phyloP scores from a whole-genome alignment of 2,888 invertebrate genomes.

The Caenorhabditis afra region DNA sequence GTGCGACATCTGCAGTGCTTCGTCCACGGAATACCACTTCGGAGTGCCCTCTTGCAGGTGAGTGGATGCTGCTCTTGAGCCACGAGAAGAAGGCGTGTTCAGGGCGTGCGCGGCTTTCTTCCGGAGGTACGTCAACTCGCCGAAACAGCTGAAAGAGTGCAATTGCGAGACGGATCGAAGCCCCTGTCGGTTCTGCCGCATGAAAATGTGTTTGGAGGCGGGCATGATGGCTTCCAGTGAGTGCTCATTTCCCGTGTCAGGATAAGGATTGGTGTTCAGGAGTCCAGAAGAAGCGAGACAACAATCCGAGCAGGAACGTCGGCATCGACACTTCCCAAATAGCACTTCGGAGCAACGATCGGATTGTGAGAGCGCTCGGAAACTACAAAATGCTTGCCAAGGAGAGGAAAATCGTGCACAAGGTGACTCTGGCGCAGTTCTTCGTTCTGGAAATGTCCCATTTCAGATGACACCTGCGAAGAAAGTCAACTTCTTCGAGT shows the following conservation, averaged over 20 bases:
- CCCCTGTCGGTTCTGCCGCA: constrained; percentile 30
- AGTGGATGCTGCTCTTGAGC: neutral
- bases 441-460: too few relatives aligned
- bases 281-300: constrained; percentile 39
- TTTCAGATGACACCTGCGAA: neutral
- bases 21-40: constrained; percentile 18
- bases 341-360: constrained; percentile 20
- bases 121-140: constrained; percentile 34
- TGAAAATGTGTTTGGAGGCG: constrained; percentile 27
- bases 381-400: constrained; percentile 20
- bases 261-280: constrained; percentile 4
- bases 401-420: constrained; percentile 32
- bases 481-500: constrained; percentile 36
- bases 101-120: constrained; percentile 46
- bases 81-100: neutral
- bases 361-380: constrained; percentile 27
- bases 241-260: too few relatives aligned
- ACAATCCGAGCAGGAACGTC: constrained; percentile 12
- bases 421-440: neutral
- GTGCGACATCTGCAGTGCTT: constrained; percentile 17
- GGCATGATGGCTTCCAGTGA: constrained; percentile 35
- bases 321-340: constrained; percentile 12
- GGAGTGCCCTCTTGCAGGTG: constrained; percentile 30
- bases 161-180: constrained; percentile 24
- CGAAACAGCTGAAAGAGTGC: constrained; percentile 21